Conservation (phyloP, 2,797 vertebrate species). For the Psittacula echo region DNA sequence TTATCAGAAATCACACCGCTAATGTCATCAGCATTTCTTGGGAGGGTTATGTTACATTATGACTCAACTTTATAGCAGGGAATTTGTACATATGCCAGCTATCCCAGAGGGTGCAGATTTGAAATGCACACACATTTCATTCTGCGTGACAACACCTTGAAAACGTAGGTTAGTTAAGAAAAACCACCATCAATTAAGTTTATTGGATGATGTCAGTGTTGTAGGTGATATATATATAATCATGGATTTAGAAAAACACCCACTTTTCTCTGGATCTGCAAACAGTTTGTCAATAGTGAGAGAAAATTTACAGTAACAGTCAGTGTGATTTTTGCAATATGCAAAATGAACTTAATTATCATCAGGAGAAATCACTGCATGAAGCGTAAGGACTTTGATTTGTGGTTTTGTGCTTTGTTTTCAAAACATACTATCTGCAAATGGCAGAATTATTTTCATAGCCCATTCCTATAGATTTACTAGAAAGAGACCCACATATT, state of each 20-base stretch:
- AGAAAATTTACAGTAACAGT: constrained; percentile 72
- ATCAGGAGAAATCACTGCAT: constrained; percentile 26
- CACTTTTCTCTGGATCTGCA: constrained; percentile 55
- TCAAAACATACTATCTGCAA: neutral
- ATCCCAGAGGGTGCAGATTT: constrained; percentile 69
- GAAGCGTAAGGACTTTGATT: neutral
- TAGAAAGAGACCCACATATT: neutral
- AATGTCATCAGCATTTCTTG: neutral
- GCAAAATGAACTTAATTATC: constrained; percentile 72
- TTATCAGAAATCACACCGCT: constrained; percentile 1
- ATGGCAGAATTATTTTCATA: neutral
- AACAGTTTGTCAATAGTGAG: constrained; percentile 74
- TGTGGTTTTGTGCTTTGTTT: neutral
- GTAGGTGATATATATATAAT: constrained; percentile 68
- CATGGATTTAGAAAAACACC: constrained; percentile 59
- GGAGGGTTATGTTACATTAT: neutral
- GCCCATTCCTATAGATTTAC: neutral
- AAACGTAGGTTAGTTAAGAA: constrained; percentile 82
- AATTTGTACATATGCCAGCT: constrained; percentile 9
- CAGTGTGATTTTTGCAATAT: constrained; percentile 64
- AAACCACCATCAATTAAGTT: constrained; percentile 86
- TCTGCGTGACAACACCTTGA: constrained; percentile 78
- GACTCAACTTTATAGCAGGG: constrained; percentile 25
- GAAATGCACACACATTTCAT: constrained; percentile 83
- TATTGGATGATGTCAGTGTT: constrained; percentile 79